Evolutionary conservation across 2,113 vertebrate genomes (phyloP), one percentile per base, ranked within the genome.

Genomic region (Ahaetulla prasina): DNA sequence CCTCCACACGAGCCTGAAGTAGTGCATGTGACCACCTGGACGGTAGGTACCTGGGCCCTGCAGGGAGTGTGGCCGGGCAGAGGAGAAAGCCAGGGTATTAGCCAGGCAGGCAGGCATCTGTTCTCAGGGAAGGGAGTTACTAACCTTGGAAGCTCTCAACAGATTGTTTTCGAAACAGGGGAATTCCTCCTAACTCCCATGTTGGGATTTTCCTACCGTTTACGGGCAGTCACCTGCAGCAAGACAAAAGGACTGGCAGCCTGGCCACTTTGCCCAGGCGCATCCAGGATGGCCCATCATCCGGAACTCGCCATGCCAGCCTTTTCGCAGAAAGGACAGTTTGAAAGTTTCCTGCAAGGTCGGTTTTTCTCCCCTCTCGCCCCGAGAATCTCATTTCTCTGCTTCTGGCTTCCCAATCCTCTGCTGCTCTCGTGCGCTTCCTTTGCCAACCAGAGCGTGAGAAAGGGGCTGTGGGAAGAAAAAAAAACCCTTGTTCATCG

Each of bases 251-350:
- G 25, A 10, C 16, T 23, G 22, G 47, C 23, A 68, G 30, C 9
- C 22, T 23, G 3, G 27, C 25, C 27, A 63, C 63, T 23, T 50
- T 55, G 49, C 3, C 4, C 8, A 8, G 10, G 1, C 23, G 68
- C 74, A 18, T 2, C 49, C 49, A 60, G 53, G 39, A 91, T 63
- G 53, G 27, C 53, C 35, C 23, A 18, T 3, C 10, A 4, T 22
- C 7, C 2, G 3, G 68, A 43, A 3, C 49, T 7, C 43, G 1
- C 25, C 74, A 22, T 5, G 10, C 27, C 4, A 30, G 54, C n/a
- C 27, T 1, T n/a, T 57, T 49, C 2, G 18, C 22, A 43, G 35
- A 39, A 6, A 8, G 55, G 45, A 3, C 4, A 0, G 11, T 1
- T 45, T 12, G 55, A 87, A 1, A 53, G 20, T 20, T 8, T 30